Conservation (phyloP, 2,113 vertebrate species). For the Condylura cristata region DNA sequence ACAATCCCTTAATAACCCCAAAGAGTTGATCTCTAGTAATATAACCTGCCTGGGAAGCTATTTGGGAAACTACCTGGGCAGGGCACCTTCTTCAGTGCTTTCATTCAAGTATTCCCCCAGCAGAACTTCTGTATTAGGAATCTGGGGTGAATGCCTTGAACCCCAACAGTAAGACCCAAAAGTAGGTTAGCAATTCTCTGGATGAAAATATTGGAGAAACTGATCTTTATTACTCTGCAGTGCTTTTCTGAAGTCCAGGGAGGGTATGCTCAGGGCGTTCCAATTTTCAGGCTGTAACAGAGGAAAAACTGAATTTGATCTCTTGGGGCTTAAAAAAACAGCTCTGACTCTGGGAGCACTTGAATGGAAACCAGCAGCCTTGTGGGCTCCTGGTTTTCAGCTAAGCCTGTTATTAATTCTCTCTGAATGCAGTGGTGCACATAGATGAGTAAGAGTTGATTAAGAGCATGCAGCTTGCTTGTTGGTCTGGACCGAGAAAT, state of each 20-base stretch:
- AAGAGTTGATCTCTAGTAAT: background rate
- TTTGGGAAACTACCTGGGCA: background rate
- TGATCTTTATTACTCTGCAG: background rate
- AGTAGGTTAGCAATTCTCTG: background rate
- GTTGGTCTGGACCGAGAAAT: constrained; percentile 44
- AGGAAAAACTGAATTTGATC: background rate
- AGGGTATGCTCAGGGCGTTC: background rate
- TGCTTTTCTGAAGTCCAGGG: background rate
- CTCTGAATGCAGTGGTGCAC: background rate
- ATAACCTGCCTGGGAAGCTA: background rate
- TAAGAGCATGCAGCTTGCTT: background rate
- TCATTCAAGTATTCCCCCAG: fast-evolving
- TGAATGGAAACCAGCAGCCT: background rate
- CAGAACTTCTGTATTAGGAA: background rate
- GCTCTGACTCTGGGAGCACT: background rate
- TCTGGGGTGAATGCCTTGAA: background rate
- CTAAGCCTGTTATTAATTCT: background rate
- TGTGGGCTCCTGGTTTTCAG: background rate
- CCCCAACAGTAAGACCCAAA: background rate
- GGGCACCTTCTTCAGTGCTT: background rate
- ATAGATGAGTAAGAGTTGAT: constrained; percentile 21
- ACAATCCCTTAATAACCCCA: background rate
- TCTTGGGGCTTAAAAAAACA: background rate
- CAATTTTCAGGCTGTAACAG: background rate
- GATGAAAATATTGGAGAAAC: background rate